These are phyloP conservation scores for Anagrus nilaparvatae DNA, from an alignment of 1,140 invertebrate species.

Conservation along the genomic window DNA sequence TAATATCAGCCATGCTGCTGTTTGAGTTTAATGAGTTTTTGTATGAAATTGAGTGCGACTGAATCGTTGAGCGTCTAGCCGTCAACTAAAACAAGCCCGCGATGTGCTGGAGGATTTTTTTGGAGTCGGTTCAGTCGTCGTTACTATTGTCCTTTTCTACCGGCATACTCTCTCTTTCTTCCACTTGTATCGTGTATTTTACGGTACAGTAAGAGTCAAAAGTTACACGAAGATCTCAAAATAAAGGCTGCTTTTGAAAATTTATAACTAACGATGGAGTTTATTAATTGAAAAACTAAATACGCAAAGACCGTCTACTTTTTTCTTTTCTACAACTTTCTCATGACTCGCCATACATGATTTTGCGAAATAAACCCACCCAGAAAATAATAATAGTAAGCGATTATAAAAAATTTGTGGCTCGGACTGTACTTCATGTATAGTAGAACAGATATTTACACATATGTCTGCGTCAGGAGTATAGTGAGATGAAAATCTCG, in stretches of 20 bases:
- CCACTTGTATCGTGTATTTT: slow-evolving; percentile 33
- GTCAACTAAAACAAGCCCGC: slow-evolving; percentile 41
- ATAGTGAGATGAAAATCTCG: no score
- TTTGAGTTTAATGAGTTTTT: slow-evolving; percentile 19
- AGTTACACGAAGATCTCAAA: slow-evolving; percentile 6
- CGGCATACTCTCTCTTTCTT: slow-evolving; percentile 25
- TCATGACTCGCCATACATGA: slow-evolving; percentile 3
- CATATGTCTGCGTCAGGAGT: no score
- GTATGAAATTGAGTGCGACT: slow-evolving; percentile 15
- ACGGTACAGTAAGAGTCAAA: slow-evolving; percentile 25
- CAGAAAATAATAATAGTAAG: not conserved
- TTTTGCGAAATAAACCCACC: not conserved
- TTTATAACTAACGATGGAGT: not conserved
- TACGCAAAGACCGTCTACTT: slow-evolving; percentile 8
- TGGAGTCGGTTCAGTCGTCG: not conserved
- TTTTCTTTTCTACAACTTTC: slow-evolving; percentile 7
- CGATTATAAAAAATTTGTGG: not conserved
- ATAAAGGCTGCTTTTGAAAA: slow-evolving; percentile 5
- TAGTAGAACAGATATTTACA: no score
- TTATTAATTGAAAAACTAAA: not conserved
- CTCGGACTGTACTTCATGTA: slow-evolving; percentile 1
- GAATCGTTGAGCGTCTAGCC: slow-evolving; percentile 35
- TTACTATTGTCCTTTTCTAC: not conserved
- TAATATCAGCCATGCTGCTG: slow-evolving; percentile 51
- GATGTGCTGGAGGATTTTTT: slow-evolving; percentile 19